Evolutionary conservation across 2,113 vertebrate species (phyloP).

Genomic region (Uria aalge): DNA sequence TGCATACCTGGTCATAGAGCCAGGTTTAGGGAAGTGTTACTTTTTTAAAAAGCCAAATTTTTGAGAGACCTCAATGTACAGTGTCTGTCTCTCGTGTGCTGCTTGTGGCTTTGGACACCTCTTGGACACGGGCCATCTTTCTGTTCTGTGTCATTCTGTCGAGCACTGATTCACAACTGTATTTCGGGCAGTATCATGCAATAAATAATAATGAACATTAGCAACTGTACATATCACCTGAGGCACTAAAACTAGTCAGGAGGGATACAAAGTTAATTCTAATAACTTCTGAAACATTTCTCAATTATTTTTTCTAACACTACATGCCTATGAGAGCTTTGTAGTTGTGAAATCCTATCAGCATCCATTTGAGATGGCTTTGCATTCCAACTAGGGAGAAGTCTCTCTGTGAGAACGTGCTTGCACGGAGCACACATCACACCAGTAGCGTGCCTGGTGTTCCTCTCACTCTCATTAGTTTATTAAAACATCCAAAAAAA

Average conservation of each 20-base stretch:
- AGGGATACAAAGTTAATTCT: not conserved
- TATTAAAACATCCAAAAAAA: not conserved
- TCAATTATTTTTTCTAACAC: not conserved
- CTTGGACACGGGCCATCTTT: not conserved
- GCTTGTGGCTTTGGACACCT: not conserved
- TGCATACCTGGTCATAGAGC: not conserved
- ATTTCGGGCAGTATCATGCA: not conserved
- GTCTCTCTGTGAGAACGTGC: not conserved
- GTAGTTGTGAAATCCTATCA: not conserved
- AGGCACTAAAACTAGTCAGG: not conserved
- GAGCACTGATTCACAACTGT: not conserved
- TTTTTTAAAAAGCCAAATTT: not conserved
- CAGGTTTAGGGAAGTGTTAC: not conserved
- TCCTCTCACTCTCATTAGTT: not conserved
- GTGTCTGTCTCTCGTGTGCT: not conserved
- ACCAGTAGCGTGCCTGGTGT: not conserved
- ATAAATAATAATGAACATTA: not conserved
- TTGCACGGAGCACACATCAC: accelerated
- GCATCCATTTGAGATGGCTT: not conserved
- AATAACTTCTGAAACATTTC: not conserved
- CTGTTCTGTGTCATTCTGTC: not conserved
- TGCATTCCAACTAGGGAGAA: not conserved
- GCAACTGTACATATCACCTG: not conserved
- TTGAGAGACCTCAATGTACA: not conserved
- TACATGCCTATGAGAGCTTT: not conserved